Evolutionary conservation across 2,888 invertebrate genomes (phyloP).

Genomic region (Andrena flavipes): DNA sequence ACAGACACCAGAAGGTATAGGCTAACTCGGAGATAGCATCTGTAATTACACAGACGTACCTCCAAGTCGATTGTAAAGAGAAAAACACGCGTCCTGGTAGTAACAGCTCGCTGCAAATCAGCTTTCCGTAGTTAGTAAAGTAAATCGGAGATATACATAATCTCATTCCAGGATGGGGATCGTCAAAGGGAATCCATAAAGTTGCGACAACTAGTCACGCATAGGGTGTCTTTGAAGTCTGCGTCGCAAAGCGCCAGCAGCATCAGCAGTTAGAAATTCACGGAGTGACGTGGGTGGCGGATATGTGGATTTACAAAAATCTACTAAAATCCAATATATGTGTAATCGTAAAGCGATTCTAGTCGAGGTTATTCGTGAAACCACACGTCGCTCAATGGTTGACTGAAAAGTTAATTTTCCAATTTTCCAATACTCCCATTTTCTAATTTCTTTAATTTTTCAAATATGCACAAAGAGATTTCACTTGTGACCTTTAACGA

Average conservation of each 20-base stretch:
- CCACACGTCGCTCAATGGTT: not conserved
- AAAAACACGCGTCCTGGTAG: conserved; percentile 25
- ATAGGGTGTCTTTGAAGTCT: conserved; percentile 33
- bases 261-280: not conserved
- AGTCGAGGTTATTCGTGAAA: not conserved
- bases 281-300: not conserved
- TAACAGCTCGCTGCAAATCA: conserved; percentile 56
- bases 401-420: too few relatives aligned
- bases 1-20: conserved; percentile 10
- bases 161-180: conserved; percentile 53
- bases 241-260: not conserved
- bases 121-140: conserved; percentile 56
- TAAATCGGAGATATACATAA: conserved; percentile 66
- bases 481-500: too few relatives aligned
- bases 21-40: conserved; percentile 28
- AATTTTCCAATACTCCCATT: too few relatives aligned
- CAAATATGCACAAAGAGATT: too few relatives aligned
- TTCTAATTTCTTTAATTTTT: too few relatives aligned
- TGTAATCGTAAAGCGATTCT: not conserved
- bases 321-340: not conserved
- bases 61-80: conserved; percentile 40
- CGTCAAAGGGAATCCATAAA: conserved; percentile 67
- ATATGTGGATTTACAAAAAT: not conserved
- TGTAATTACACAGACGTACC: conserved; percentile 41
- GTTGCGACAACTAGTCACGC: conserved; percentile 48